Evolutionary conservation across 2,113 vertebrate genomes (phyloP), one percentile per base, ranked within the genome.

Genomic region (western clawed frog (Xenopus tropicalis)): DNA sequence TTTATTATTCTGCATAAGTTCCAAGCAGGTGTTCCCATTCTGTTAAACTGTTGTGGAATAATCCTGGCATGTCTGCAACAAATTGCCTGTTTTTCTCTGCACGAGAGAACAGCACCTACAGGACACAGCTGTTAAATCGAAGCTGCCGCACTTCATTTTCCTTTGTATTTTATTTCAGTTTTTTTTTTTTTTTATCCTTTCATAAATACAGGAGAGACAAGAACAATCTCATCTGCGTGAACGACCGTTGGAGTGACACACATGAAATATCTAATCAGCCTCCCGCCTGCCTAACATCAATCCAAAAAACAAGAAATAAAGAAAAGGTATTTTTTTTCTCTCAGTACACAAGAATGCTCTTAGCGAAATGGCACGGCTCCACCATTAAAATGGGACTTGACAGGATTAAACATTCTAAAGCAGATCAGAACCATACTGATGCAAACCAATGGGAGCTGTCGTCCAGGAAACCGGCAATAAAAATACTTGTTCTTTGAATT

Each of bases 191-290:
- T 66, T 66, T 22, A 74, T 66, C 21, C 48, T 61, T 68, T 69
- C 44, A 56, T 56, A 76, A 56, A 63, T 56, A 62, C 66, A 69
- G 37, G 21, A 69, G 69, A 76, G 52, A 75, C 44, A 59, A 67
- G 63, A 74, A 74, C 22, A 23, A 68, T 68, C 17, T 74, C n/a
- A 62, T 61, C 72, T 44, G 11, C 63, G 73, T 22, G 58, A 76
- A 43, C 46, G 14, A 61, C 44, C 58, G 69, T 69, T 25, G 63
- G 17, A 68, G 58, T 56, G 25, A 61, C 57, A 56, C 59, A 56
- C 21, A 56, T 62, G 20, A 62, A 62, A 48, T 21, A 43, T 52
- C 56, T 75, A 61, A 62, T 75, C 66, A 75, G 68, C 65, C 73
- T 63, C 57, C 66, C 24, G 66, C 66, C 48, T 62, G 24, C 20